Conservation (phyloP, 23 tunicate species). For the Halocynthia aurantium region DNA sequence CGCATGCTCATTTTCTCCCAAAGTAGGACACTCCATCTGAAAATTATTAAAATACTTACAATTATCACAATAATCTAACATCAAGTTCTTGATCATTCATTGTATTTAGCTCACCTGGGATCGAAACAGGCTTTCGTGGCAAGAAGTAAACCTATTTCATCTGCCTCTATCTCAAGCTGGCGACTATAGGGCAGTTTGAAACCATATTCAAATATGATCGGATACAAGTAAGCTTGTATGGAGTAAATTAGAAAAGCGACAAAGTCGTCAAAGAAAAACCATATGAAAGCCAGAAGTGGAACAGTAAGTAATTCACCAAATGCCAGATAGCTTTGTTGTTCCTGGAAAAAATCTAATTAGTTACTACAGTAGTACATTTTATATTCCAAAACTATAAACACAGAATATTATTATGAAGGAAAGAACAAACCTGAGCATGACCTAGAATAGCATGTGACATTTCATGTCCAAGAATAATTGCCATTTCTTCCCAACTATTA, state of each 20-base stretch:
- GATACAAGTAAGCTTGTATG: conserved; percentile 42
- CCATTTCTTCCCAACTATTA: conserved; percentile 65
- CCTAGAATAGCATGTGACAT: conserved; percentile 93
- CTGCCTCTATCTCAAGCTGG: conserved; percentile 76
- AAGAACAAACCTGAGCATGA: conserved; percentile 65
- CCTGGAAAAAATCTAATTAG: conserved; percentile 21
- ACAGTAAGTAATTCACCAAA: conserved; percentile 73
- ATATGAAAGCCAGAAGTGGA: conserved; percentile 66
- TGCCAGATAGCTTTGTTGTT: conserved; percentile 76
- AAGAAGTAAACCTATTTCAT: conserved; percentile 60
- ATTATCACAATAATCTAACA: not conserved
- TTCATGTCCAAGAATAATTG: conserved; percentile 82
- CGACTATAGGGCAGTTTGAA: conserved; percentile 81
- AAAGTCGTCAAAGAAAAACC: conserved; percentile 85
- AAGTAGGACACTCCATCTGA: conserved; percentile 57
- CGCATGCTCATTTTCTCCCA: conserved; percentile 83
- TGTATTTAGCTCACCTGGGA: conserved; percentile 38
- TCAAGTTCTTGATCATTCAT: not conserved
- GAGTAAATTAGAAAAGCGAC: conserved; percentile 49
- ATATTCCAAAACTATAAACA: not conserved
- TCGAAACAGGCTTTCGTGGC: conserved; percentile 81
- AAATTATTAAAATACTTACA: not conserved
- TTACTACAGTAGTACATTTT: not conserved
- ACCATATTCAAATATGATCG: conserved; percentile 60
- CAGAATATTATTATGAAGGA: not conserved